Evolutionary conservation across 2,888 invertebrate species (phyloP), one percentile per base, ranked within the genome.

Genomic region (Timema cristinae): DNA sequence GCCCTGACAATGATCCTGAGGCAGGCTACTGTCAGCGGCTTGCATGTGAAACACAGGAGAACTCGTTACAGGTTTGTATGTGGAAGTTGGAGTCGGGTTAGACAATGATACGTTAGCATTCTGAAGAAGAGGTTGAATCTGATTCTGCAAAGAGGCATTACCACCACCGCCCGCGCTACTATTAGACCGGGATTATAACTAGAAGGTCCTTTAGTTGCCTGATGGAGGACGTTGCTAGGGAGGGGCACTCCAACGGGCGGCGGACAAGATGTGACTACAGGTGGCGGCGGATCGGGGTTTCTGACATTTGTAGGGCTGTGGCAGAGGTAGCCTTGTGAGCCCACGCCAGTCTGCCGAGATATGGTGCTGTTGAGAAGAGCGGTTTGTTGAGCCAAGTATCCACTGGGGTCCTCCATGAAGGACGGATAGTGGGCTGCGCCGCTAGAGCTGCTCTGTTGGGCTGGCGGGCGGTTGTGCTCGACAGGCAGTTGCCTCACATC

Each of bases 341-440:
- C 69, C 13, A 73, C 71, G 13, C 70, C 82, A 50, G 83, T 82
- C 82, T 91, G 91, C 77, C 90, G 85, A 72, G 90, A 90, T 82
- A 92, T 93, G 10, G 91, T 94, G 79, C 90, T 93, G 79, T 94
- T 94, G 69, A 95, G 82, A 76, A 95, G 82, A 50, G 92, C 93
- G 0, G 95, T 95, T 81, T 96, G 95, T 78, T 95, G 95, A 7
- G 94, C 94, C 77, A 96, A 84, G 82, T 94, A 96, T 5, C 94
- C 95, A 78, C 91, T 92, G 0, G 95, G 95, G 82, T 96, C 95
- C 77, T 96, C 95, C 86, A 95, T 89, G 80, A 95, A 95, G 51
- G 94, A 94, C 1, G 93, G 93, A 75, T 73, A 61, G 56, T 70
- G 71, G 72, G 67, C 66, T 54, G 59, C 54, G 72, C 68, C 70